Conservation (phyloP, 1,140 invertebrate species). For the roundworm (Caenorhabditis elegans) region DNA sequence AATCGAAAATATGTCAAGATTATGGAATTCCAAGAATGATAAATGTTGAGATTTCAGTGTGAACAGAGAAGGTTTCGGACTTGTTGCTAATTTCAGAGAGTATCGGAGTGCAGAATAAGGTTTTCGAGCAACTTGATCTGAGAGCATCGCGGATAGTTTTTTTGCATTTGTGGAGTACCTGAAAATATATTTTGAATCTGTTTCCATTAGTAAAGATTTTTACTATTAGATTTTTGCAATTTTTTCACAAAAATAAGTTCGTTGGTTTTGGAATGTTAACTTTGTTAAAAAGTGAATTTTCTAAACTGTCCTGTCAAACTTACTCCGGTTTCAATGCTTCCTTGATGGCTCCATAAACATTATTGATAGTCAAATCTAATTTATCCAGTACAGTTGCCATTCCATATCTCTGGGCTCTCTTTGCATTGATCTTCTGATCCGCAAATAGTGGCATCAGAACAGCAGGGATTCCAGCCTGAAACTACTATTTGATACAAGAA, state of each 20-base stretch:
- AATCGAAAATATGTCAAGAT: not conserved
- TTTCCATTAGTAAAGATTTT: not conserved
- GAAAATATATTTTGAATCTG: constrained; percentile 26
- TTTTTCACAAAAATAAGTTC: too few relatives aligned
- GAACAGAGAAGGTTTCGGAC: not conserved
- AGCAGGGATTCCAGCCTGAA: constrained; percentile 63
- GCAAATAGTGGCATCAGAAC: constrained; percentile 65
- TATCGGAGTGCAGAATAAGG: constrained; percentile 49
- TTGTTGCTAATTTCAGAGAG: constrained; percentile 54
- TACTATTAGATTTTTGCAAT: not conserved
- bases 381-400: constrained; percentile 52
- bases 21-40: not conserved
- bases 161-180: constrained; percentile 59
- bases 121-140: constrained; percentile 53
- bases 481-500: not conserved
- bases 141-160: constrained; percentile 57
- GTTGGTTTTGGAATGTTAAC: too few relatives aligned
- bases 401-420: constrained; percentile 62
- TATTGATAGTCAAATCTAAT: constrained; percentile 49
- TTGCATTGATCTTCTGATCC: constrained; percentile 65
- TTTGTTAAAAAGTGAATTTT: too few relatives aligned
- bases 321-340: constrained; percentile 54
- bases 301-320: not conserved
- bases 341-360: constrained; percentile 50
- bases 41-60: constrained; percentile 8